phyloP scores from a whole-genome alignment of 2,888 invertebrate species.

The Athetis lepigone region DNA sequence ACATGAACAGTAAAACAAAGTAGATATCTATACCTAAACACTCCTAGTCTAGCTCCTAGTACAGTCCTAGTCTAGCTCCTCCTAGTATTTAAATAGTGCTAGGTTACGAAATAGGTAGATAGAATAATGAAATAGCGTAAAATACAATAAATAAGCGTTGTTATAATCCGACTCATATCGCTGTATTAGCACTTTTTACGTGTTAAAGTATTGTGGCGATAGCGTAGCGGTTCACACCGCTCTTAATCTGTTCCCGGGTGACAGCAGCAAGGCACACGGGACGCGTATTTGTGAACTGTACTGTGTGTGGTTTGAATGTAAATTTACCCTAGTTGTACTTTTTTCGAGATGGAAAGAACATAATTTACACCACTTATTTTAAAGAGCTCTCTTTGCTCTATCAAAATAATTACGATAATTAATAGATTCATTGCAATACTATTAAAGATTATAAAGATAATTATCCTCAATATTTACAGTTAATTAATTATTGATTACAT shows the following conservation, averaged over 20 bases:
- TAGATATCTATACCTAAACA: neutral
- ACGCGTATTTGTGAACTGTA: conserved; percentile 60
- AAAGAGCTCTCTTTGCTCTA: no score
- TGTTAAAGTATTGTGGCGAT: conserved; percentile 68
- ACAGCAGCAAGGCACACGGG: conserved; percentile 71
- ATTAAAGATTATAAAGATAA: no score
- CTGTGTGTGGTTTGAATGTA: neutral
- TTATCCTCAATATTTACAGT: no score
- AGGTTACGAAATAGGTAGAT: conserved; percentile 16
- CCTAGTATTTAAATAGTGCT: conserved; percentile 30
- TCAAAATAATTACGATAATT: no score
- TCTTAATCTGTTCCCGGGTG: conserved; percentile 73
- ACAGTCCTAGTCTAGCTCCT: conserved; percentile 8
- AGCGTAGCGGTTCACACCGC: conserved; percentile 70
- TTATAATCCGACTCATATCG: conserved; percentile 62
- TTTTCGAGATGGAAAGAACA: no score
- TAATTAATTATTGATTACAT: no score
- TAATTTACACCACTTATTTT: no score
- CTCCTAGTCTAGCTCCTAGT: conserved; percentile 11
- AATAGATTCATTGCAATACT: no score
- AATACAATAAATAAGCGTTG: conserved; percentile 53
- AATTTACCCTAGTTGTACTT: no score
- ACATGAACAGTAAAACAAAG: neutral
- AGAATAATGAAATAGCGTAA: conserved; percentile 51
- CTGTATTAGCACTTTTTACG: conserved; percentile 70